phyloP scores from a whole-genome alignment of 2,797 vertebrate species.

The Pangasius larnaudii region DNA sequence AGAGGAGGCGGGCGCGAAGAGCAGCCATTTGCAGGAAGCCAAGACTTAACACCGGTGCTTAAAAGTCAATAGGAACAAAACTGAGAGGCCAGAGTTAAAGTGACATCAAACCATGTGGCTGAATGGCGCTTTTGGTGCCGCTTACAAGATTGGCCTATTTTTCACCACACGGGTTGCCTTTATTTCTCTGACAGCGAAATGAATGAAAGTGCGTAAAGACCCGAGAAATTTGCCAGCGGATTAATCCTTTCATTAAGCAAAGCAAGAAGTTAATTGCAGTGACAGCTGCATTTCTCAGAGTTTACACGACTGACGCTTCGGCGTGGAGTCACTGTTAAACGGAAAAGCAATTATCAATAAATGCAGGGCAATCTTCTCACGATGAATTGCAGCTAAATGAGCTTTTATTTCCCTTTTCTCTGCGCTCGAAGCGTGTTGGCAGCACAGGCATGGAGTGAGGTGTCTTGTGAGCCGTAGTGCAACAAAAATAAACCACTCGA shows the following conservation, averaged over 20 bases:
- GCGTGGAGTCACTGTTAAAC: constrained; percentile 70
- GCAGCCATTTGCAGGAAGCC: constrained; percentile 67
- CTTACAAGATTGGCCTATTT: constrained; percentile 76
- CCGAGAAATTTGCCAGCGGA: constrained; percentile 78
- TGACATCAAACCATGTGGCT: constrained; percentile 70
- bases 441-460: constrained; percentile 62
- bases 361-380: constrained; percentile 76
- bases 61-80: constrained; percentile 70
- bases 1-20: constrained; percentile 62
- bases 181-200: constrained; percentile 72
- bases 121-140: constrained; percentile 74
- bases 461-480: constrained; percentile 57
- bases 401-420: constrained; percentile 70
- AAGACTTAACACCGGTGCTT: constrained; percentile 72
- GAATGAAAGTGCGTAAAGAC: constrained; percentile 78
- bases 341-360: constrained; percentile 84
- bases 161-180: constrained; percentile 68
- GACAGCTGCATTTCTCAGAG: constrained; percentile 81
- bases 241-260: constrained; percentile 83
- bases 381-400: constrained; percentile 79
- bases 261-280: constrained; percentile 84
- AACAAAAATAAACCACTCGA: constrained; percentile 77
- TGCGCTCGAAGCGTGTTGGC: constrained; percentile 67
- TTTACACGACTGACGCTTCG: constrained; percentile 76
- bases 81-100: constrained; percentile 70